Evolutionary conservation across 2,888 invertebrate species (phyloP).

Genomic region (Monopis laevigella): DNA sequence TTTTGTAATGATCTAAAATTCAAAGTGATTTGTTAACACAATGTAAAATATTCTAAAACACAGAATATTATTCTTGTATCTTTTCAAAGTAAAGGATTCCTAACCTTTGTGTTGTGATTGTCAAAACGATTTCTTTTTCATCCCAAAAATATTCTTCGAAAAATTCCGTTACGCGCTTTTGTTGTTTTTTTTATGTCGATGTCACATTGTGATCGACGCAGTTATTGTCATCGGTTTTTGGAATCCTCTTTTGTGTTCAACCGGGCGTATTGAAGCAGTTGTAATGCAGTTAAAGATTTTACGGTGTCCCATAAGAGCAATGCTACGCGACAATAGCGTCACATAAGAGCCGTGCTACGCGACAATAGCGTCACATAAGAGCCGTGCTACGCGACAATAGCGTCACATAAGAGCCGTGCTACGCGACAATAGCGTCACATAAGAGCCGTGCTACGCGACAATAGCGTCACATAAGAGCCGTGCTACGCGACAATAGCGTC

Average conservation of each 20-base stretch:
- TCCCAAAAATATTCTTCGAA: conserved; percentile 41
- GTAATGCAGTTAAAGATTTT: conserved; percentile 31
- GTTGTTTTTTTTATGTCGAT: conserved; percentile 26
- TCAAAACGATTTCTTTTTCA: neutral
- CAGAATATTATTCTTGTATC: neutral
- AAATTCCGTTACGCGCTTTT: conserved; percentile 42
- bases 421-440: conserved; percentile 27
- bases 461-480: conserved; percentile 50
- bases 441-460: conserved; percentile 35
- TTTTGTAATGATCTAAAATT: no score
- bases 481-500: conserved; percentile 13
- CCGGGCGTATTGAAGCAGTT: conserved; percentile 60
- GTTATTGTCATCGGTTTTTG: conserved; percentile 62
- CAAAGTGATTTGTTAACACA: no score
- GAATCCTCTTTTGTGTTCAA: conserved; percentile 60
- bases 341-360: conserved; percentile 41
- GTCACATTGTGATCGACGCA: conserved; percentile 47
- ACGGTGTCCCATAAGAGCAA: conserved; percentile 46
- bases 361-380: conserved; percentile 39
- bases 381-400: conserved; percentile 28
- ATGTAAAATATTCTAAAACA: no score
- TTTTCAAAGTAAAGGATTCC: conserved; percentile 6
- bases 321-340: conserved; percentile 21
- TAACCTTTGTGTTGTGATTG: neutral
- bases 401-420: conserved; percentile 45